phyloP scores from a whole-genome alignment of 1,140 invertebrate genomes.

The Diorhabda elongata region DNA sequence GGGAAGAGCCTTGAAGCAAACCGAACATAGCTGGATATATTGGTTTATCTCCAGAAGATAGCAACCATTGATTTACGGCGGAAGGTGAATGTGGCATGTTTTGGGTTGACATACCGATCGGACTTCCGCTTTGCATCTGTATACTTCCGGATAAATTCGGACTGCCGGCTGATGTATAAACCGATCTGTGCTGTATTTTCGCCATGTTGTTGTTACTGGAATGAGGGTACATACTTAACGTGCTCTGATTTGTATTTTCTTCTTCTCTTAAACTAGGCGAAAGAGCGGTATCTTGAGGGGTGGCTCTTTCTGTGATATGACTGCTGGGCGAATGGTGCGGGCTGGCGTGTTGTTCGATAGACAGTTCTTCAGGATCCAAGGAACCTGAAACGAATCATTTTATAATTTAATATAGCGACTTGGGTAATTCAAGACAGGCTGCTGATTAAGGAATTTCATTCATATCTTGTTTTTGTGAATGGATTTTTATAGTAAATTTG shows the following conservation, averaged over 20 bases:
- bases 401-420: background rate
- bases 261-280: constrained; percentile 62
- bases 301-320: constrained; percentile 44
- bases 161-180: constrained; percentile 40
- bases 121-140: constrained; percentile 38
- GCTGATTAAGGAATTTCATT: background rate
- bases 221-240: constrained; percentile 60
- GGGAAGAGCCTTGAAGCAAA: constrained; percentile 48
- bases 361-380: constrained; percentile 71
- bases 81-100: constrained; percentile 43
- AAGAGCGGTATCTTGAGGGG: constrained; percentile 49
- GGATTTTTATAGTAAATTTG: constrained; percentile 1
- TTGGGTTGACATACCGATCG: constrained; percentile 34
- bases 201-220: constrained; percentile 49
- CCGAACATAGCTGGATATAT: constrained; percentile 54
- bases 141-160: constrained; percentile 36
- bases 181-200: constrained; percentile 45
- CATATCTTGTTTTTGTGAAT: background rate
- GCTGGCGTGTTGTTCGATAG: constrained; percentile 54
- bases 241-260: constrained; percentile 65
- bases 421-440: background rate
- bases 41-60: constrained; percentile 53
- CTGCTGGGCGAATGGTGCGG: constrained; percentile 41
- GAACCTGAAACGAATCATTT: constrained; percentile 58
- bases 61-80: constrained; percentile 49